Evolutionary conservation across 92 coral and sea anemone genomes (phyloP), one percentile per base, ranked within the genome.

Genomic region (Umimayanthus chanpuru): DNA sequence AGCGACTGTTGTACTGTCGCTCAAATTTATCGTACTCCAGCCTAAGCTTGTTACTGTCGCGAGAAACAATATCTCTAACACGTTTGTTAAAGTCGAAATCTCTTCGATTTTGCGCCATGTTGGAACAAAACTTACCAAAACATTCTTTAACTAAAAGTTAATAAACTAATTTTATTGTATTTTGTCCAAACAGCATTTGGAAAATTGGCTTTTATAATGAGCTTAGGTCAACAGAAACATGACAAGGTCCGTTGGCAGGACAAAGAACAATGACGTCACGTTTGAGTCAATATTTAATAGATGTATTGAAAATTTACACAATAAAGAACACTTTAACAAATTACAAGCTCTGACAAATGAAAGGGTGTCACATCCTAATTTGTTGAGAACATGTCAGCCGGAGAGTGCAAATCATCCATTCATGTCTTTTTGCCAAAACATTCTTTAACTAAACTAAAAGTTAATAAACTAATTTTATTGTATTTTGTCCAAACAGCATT

Each of bases 21-120:
- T 93, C 98, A 90, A 88, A 91, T 81, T 90, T 93, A 58, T 93
- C 86, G 26, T 58, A 93, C 32, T 92, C 92, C 78, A 91, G 80
- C 43, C 93, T 81, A 2, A 95, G 92, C 47, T 81, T 78, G 82
- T 86, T 88, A 25, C 88, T 88, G 80, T 95, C 96, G 25, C 95
- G 92, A 41, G 96, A 93, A 26, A 95, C 94, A 9, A 90, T 76
- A 84, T 95, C 96, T 43, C 98, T 87, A 39, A 95, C 92, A 23
- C 98, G 92, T 77, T 93, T 95, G 80, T 95, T 95, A 49, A 95
- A 95, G 49, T 95, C 94, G 20, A 88, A 64, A 43, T 88, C 87
- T 71, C 89, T 92, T 86, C 90, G 80, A 81, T 71, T 89, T 23
- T 85, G 88, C 61, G 94, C 90, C 94, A 92, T 92, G 49, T 23